Conservation (phyloP, 2,113 vertebrate genomes). For the Alethe diademata region DNA sequence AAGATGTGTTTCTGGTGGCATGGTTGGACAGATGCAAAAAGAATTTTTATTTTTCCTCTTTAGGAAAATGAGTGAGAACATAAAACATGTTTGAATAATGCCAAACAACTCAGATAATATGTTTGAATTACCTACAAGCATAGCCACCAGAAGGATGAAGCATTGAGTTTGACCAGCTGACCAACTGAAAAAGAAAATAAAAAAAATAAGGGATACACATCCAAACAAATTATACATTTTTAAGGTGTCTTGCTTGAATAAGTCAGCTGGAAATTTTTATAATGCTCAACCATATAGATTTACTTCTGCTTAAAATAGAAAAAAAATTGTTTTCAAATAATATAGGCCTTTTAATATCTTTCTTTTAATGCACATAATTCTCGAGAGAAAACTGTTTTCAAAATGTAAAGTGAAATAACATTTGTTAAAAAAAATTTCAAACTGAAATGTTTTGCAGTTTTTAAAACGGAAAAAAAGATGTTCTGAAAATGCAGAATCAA, state of each 20-base stretch:
- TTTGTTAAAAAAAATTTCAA: neutral
- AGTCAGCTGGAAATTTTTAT: neutral
- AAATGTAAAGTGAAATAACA: neutral
- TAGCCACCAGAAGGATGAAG: neutral
- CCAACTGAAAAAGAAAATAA: neutral
- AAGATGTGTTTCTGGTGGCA: neutral
- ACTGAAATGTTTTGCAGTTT: neutral
- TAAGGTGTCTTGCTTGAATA: neutral
- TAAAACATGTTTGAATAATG: neutral
- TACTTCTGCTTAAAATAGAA: neutral
- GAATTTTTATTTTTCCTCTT: neutral
- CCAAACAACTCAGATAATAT: neutral
- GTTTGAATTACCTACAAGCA: neutral
- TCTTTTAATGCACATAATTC: neutral
- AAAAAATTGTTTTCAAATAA: neutral
- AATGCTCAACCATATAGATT: neutral
- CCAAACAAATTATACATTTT: neutral
- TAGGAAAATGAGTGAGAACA: neutral
- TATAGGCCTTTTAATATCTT: neutral
- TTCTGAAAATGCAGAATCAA: neutral
- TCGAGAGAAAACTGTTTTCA: neutral
- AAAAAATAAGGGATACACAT: neutral
- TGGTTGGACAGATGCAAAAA: neutral
- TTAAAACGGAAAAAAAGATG: neutral
- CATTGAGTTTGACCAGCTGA: neutral